Conservation (phyloP, 2,113 vertebrate genomes). For the Protobothrops flavoviridis region DNA sequence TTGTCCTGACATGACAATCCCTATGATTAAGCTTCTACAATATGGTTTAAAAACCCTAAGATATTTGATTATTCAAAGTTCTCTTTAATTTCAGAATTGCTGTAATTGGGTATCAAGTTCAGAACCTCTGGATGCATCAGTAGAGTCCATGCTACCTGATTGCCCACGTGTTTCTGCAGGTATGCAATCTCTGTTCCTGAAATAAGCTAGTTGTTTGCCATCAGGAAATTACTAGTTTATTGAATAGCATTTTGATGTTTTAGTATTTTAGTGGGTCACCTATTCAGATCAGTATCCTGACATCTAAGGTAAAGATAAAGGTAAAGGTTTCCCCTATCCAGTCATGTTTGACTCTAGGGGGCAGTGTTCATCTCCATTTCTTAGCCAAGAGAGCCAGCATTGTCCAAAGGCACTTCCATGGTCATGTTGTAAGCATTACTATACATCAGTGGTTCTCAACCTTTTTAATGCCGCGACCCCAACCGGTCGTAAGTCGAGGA, state of each 20-base stretch:
- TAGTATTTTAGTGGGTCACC: not conserved
- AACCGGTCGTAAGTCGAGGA: too few species aligned
- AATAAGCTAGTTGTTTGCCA: not conserved
- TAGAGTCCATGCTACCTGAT: constrained; percentile 94
- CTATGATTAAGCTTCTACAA: not conserved
- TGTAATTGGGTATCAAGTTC: constrained; percentile 97
- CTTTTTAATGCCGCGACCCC: too few species aligned
- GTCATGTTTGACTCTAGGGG: not conserved
- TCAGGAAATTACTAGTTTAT: not conserved
- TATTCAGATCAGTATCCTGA: not conserved
- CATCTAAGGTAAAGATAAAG: not conserved
- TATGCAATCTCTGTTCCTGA: constrained; percentile 55
- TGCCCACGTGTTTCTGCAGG: constrained; percentile 96
- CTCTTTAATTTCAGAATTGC: constrained; percentile 80
- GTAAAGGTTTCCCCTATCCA: not conserved
- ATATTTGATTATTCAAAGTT: constrained; percentile 18
- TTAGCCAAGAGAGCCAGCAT: not conserved
- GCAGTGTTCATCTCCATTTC: not conserved
- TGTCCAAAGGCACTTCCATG: not conserved
- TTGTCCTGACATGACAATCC: not conserved
- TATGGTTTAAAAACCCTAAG: not conserved
- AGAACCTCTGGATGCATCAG: constrained; percentile 85
- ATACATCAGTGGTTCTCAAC: too few species aligned
- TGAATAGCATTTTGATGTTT: not conserved
- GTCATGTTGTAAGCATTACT: not conserved